These are phyloP conservation scores for Misgurnus mizolepis DNA, from an alignment of 2,113 vertebrate genomes.

Conservation along the genomic window DNA sequence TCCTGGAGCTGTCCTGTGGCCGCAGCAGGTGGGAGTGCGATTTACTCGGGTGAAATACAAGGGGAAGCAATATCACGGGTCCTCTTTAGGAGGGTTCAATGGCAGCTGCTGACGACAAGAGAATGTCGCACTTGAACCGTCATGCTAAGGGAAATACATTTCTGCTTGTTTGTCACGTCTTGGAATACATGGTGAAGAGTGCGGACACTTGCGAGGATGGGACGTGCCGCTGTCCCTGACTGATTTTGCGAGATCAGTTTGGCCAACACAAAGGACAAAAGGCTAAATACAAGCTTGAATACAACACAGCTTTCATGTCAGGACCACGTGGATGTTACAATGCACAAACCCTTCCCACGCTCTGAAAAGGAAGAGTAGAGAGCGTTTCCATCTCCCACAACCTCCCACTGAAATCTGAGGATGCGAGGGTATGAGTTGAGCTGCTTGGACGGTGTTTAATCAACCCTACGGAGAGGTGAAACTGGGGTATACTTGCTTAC, in stretches of 20 bases:
- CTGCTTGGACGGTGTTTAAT: conserved; percentile 17
- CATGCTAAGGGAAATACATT: background rate
- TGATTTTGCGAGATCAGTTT: conserved; percentile 6
- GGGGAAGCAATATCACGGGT: background rate
- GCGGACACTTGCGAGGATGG: conserved; percentile 9
- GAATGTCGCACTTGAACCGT: conserved; percentile 5
- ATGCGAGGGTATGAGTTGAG: background rate
- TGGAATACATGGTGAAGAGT: conserved; percentile 19
- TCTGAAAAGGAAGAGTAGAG: conserved; percentile 26
- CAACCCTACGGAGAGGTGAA: conserved; percentile 27
- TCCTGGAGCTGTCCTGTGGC: conserved; percentile 7
- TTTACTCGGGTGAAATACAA: conserved; percentile 27
- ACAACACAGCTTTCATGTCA: conserved; percentile 47
- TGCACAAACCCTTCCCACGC: conserved; percentile 47
- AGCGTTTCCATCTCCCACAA: conserved; percentile 25
- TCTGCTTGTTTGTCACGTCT: background rate
- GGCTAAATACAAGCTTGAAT: conserved; percentile 1
- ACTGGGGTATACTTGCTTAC: background rate
- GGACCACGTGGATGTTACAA: conserved; percentile 52
- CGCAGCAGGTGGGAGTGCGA: background rate
- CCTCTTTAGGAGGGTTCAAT: background rate
- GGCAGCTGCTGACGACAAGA: background rate
- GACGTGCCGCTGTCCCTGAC: conserved; percentile 17
- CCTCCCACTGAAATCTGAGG: conserved; percentile 38
- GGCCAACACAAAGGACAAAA: conserved; percentile 22